Percentiles rank a stretch among this genome's conserved stretches.
Evolutionary conservation across 2,888 invertebrate genomes (phyloP).

Genomic region (Troglohyphantes excavatus): DNA sequence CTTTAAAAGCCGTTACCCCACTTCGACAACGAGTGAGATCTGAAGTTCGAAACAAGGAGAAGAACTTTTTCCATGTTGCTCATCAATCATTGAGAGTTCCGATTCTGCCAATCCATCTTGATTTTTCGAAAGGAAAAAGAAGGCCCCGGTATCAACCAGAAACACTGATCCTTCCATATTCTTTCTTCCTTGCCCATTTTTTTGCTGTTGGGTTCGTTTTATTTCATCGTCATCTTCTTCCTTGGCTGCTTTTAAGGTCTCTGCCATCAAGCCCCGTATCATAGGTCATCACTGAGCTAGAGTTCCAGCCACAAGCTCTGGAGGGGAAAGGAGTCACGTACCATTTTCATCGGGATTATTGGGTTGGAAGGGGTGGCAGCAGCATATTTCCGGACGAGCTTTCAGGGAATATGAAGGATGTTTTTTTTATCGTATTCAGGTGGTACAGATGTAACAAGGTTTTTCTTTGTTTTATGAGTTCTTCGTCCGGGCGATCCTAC

Average conservation of each 20-base stretch:
- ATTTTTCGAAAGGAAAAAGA: constrained; percentile 30
- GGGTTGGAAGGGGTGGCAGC: constrained; percentile 2
- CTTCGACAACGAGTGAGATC: constrained; percentile 8
- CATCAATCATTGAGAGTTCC: constrained; percentile 49
- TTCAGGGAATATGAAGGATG: constrained; percentile 44
- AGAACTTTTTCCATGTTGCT: constrained; percentile 45
- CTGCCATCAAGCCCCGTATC: constrained; percentile 17
- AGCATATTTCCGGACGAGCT: constrained; percentile 48
- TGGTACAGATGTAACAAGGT: no score
- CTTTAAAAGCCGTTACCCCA: constrained; percentile 40
- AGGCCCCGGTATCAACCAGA: constrained; percentile 35
- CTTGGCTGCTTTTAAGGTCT: constrained; percentile 27
- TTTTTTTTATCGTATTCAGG: background rate
- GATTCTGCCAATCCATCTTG: constrained; percentile 59
- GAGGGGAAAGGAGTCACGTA: constrained; percentile 38
- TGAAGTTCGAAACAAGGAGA: background rate
- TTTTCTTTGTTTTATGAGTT: no score
- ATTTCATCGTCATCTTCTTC: constrained; percentile 25
- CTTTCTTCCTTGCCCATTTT: background rate
- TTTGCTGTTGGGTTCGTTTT: background rate
- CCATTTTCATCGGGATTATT: constrained; percentile 49
- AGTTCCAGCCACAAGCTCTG: no score
- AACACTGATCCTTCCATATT: constrained; percentile 11
- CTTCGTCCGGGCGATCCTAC: no score
- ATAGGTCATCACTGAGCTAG: constrained; percentile 20